Conservation (phyloP, 2,797 vertebrate genomes). For the Macrochelys suwanniensis region DNA sequence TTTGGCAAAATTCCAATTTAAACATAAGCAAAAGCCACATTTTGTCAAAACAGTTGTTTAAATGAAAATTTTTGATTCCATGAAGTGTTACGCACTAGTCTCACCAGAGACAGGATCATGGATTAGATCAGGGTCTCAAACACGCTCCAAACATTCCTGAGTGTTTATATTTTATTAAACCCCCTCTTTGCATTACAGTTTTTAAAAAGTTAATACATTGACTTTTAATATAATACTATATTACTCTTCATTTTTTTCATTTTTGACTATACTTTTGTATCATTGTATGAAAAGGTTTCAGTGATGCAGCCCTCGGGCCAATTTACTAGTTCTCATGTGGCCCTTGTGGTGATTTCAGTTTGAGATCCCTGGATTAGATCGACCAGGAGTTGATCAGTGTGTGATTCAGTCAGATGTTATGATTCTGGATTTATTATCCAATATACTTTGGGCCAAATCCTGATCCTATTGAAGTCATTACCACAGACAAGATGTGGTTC, state of each 20-base stretch:
- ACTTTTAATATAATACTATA: too few species aligned
- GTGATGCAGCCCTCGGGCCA: too few species aligned
- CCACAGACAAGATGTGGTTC: neutral
- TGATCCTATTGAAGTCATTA: neutral
- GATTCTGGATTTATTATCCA: neutral
- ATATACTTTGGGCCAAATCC: neutral
- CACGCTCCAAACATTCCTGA: too few species aligned
- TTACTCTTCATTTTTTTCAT: too few species aligned
- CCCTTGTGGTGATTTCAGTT: too few species aligned
- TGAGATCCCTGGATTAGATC: neutral
- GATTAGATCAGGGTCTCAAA: neutral
- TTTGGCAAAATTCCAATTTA: neutral
- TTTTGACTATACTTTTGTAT: too few species aligned
- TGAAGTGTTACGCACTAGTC: neutral
- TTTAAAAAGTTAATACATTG: too few species aligned
- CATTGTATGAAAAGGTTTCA: too few species aligned
- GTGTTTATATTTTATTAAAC: too few species aligned
- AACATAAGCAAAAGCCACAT: neutral
- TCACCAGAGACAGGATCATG: neutral
- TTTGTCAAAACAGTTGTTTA: neutral
- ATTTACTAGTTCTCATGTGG: too few species aligned
- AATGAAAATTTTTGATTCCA: neutral
- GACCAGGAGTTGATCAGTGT: fast-evolving
- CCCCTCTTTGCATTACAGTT: too few species aligned
- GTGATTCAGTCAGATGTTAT: neutral